Evolutionary conservation across 2,888 invertebrate species (phyloP), one percentile per base, ranked within the genome.

Genomic region (Perizoma affinitatum): DNA sequence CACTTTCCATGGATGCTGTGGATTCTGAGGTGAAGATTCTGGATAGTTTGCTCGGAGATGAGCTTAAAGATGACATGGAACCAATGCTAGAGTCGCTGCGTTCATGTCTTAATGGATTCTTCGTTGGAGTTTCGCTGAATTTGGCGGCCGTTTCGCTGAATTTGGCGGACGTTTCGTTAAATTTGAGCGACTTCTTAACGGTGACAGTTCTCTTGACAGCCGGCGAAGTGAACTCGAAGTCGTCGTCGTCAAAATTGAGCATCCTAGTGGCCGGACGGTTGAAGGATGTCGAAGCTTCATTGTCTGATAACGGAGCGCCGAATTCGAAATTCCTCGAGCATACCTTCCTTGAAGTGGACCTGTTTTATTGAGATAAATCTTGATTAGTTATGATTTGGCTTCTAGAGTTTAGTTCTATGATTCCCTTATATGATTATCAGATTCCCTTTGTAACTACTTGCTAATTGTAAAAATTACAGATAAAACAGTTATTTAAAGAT

Each of bases 171-270:
- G 22, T 22, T 22, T 22, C 88, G 0, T 72, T 76, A 76, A 92
- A 92, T 55, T 90, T 90, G 0, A 91, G 54, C 0, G 87, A 87
- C 46, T 90, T 90, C 33, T 92, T 92, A 0, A 87, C 90, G 0
- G 89, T 85, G 1, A 83, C 58, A 1, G 53, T 69, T 5, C 79
- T 80, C 36, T 85, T 87, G 0, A 79, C 70, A 0, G 82, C 83
- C 0, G 92, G 92, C 0, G 92, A 89, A 0, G 90, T 82, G 57
- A 92, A 91, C n/a, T 90, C 89, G 6, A 92, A 92, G 6, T 74
- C 75, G 8, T 86, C 84, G 6, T 90, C 88, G 51, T 90, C 92
- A 22, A 93, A 93, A 47, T 84, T 90, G 0, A 92, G 63, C 82
- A 88, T 88, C 1, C 92, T 73, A 0, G 87, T 91, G 0, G 90